Percentiles rank a stretch among this genome's conserved stretches.
These are phyloP conservation scores for Sinelater perroti DNA, from an alignment of 2,888 invertebrate species.

Conservation along the genomic window DNA sequence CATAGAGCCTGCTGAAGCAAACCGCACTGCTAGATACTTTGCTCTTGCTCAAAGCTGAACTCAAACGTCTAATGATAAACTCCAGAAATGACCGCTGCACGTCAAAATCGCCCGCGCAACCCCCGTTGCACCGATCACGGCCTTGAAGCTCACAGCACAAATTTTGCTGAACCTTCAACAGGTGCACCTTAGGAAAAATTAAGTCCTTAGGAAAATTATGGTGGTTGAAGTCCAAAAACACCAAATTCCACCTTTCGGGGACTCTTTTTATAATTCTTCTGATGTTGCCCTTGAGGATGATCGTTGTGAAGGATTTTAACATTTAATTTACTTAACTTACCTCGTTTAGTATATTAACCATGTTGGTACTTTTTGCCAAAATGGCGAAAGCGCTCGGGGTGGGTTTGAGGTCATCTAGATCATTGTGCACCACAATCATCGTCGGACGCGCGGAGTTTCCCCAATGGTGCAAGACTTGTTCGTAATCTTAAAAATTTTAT, in stretches of 20 bases:
- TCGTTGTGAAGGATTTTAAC: too few relatives aligned
- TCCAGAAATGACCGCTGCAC: conserved; percentile 46
- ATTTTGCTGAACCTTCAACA: conserved; percentile 62
- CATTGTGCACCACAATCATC: conserved; percentile 62
- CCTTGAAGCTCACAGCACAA: conserved; percentile 66
- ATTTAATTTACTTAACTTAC: conserved; percentile 71
- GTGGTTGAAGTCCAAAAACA: conserved; percentile 72
- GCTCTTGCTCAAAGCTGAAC: not conserved
- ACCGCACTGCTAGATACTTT: not conserved
- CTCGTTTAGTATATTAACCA: conserved; percentile 70
- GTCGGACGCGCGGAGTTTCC: conserved; percentile 70
- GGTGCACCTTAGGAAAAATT: conserved; percentile 62
- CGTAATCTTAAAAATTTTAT: conserved; percentile 65
- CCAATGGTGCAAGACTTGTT: conserved; percentile 75
- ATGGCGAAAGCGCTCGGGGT: conserved; percentile 77
- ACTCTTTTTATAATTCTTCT: too few relatives aligned
- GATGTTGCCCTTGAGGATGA: too few relatives aligned
- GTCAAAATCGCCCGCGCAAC: conserved; percentile 65
- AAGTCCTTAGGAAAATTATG: conserved; percentile 60
- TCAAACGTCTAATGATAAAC: conserved; percentile 7
- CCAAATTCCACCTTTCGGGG: conserved; percentile 76
- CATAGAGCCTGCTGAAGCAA: not conserved
- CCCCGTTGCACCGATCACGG: too few relatives aligned
- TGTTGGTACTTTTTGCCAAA: conserved; percentile 69
- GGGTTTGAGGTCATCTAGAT: conserved; percentile 72